These are phyloP conservation scores for Suncus etruscus DNA, from an alignment of 2,113 vertebrate genomes.

Conservation along the genomic window DNA sequence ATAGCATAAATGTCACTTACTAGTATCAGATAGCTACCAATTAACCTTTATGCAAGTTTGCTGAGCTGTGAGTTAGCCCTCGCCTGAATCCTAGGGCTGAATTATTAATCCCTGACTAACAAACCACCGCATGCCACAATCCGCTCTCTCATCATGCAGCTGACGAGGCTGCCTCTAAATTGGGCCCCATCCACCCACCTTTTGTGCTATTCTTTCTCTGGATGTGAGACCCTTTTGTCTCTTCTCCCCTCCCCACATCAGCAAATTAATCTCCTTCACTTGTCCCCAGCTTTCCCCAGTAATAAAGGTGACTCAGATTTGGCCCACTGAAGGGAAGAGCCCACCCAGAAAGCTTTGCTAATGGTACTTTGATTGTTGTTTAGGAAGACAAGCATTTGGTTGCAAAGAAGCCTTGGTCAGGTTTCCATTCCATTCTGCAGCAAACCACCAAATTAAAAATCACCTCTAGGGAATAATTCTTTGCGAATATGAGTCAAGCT, in stretches of 20 bases:
- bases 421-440: slow-evolving; percentile 67
- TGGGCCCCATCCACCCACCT: slow-evolving; percentile 44
- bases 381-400: slow-evolving; percentile 71
- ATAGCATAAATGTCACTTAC: slow-evolving; percentile 72
- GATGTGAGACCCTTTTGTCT: not conserved
- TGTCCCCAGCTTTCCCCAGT: slow-evolving; percentile 55
- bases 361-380: slow-evolving; percentile 74
- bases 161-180: slow-evolving; percentile 38
- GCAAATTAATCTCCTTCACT: slow-evolving; percentile 55
- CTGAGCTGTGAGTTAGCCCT: slow-evolving; percentile 70
- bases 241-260: not conserved
- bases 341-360: slow-evolving; percentile 45
- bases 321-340: slow-evolving; percentile 63
- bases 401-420: slow-evolving; percentile 67
- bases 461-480: slow-evolving; percentile 80
- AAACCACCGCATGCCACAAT: slow-evolving; percentile 10
- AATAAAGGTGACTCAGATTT: slow-evolving; percentile 12
- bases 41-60: slow-evolving; percentile 84
- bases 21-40: slow-evolving; percentile 82
- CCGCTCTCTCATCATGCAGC: slow-evolving; percentile 66
- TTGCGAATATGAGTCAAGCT: slow-evolving; percentile 81
- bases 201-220: slow-evolving; percentile 63
- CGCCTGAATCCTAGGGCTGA: slow-evolving; percentile 80
- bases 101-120: slow-evolving; percentile 85
- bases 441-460: slow-evolving; percentile 85